phyloP scores from a whole-genome alignment of 1,140 invertebrate genomes.

The Ectropis grisescens region DNA sequence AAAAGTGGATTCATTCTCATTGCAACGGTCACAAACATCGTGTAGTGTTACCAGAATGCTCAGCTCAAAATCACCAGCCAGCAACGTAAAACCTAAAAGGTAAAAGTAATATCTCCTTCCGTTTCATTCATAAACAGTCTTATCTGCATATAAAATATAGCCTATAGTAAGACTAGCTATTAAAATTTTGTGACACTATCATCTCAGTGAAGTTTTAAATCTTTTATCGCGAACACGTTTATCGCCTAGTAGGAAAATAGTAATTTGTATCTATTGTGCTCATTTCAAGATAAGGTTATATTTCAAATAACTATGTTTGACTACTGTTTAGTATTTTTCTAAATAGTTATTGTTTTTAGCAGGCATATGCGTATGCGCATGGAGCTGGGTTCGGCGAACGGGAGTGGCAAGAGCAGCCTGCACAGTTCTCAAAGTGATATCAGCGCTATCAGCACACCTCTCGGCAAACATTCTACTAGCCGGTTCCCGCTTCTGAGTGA shows the following conservation, averaged over 20 bases:
- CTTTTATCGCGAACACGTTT: no score
- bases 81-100: conserved; percentile 62
- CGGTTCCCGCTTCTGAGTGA: conserved; percentile 52
- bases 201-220: no score
- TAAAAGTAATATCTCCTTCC: no score
- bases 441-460: conserved; percentile 50
- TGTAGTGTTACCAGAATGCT: conserved; percentile 59
- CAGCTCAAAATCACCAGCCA: conserved; percentile 55
- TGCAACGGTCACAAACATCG: conserved; percentile 60
- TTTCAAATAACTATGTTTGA: no score
- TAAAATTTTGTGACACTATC: no score
- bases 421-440: conserved; percentile 68
- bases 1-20: conserved; percentile 73
- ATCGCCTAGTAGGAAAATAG: no score
- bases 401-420: conserved; percentile 63
- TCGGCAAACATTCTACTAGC: conserved; percentile 43
- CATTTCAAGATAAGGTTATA: no score
- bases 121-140: neutral
- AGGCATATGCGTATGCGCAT: conserved; percentile 64
- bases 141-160: no score
- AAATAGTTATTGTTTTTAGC: no score
- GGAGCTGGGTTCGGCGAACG: conserved; percentile 54
- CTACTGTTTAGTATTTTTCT: no score
- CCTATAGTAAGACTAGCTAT: no score
- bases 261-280: no score